Base-by-base conservation (phyloP, 2,797 vertebrate genomes). In the Poeciliopsis gracilis region DNA sequence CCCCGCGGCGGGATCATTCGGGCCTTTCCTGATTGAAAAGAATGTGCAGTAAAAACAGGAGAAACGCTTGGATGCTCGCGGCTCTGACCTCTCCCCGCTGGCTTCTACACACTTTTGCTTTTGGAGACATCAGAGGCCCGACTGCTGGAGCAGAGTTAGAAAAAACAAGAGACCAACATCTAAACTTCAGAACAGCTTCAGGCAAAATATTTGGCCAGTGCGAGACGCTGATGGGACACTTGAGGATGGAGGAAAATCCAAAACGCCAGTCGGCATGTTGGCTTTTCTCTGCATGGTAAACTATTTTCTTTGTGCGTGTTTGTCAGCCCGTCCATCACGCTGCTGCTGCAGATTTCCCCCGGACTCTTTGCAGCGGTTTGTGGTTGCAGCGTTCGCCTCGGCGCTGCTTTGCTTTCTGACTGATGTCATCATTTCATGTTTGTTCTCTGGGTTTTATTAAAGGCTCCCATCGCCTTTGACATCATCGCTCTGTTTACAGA, bases 31-130 rank as follows among this genome's bases (percentile, higher is more conserved):
- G 84, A 86, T 79, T 84, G 85, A 85, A 77, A 89, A 86, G 90
- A 89, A 91, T 87, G 82, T 82, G 72, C 76, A 85, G 79, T 75
- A 49, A 82, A 84, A 93, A 92, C 90, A 91, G 2, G 18, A 28
- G 73, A 67, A 47, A 25, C 33, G 15, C 81, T 70, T 57, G 28
- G 41, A 78, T 61, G 82, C 82, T 49, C 76, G 12, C 30, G 43
- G 66, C 81, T 80, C 77, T 57, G 90, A 85, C 86, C 87, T 77
- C 28, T 41, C 79, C 83, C 74, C 76, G 77, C 41, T 53, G 70
- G 79, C 49, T 75, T 83, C 63, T 74, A 57, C 82, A 1, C 72
- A 85, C 82, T 78, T 88, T 90, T 84, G 51, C 82, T 79, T 67
- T 70, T 53, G 55, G 66, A 49, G 80, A 38, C 80, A 76, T 82